Conservation (phyloP, 2,113 vertebrate genomes). For the Phylloscopus trochilus region DNA sequence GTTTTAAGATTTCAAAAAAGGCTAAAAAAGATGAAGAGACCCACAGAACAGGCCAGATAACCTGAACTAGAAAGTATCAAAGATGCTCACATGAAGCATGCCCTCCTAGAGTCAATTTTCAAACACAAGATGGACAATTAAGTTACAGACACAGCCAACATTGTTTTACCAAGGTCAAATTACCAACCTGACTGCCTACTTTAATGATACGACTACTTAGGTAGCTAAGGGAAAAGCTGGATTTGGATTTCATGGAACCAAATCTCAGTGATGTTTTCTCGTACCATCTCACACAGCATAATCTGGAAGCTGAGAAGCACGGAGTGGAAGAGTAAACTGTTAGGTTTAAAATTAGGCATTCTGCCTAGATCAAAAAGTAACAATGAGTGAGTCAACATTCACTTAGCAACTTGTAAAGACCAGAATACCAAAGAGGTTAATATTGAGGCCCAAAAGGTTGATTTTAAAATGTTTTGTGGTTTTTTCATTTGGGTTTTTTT, state of each 20-base stretch:
- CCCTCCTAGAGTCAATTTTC: neutral
- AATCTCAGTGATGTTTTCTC: neutral
- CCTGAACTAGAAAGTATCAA: neutral
- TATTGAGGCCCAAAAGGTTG: fast-evolving
- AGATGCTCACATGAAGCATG: neutral
- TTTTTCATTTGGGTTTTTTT: neutral
- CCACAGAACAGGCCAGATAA: neutral
- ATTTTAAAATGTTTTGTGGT: neutral
- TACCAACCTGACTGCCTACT: neutral
- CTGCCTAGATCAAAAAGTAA: neutral
- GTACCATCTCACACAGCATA: neutral
- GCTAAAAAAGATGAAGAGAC: neutral
- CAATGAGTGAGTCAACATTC: neutral
- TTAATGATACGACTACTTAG: neutral
- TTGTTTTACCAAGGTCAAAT: neutral
- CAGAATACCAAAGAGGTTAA: neutral
- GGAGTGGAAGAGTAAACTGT: neutral
- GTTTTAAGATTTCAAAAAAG: neutral
- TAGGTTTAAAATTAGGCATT: neutral
- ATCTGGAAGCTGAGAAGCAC: neutral
- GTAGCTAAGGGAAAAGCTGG: neutral
- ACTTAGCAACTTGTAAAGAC: neutral
- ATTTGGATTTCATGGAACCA: neutral
- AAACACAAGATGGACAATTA: neutral
- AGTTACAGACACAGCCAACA: neutral